A percentile compares a stretch with the other conserved stretches of the same genome.
phyloP scores from a whole-genome alignment of 2,797 vertebrate genomes.

The Synaphobranchus kaupii region DNA sequence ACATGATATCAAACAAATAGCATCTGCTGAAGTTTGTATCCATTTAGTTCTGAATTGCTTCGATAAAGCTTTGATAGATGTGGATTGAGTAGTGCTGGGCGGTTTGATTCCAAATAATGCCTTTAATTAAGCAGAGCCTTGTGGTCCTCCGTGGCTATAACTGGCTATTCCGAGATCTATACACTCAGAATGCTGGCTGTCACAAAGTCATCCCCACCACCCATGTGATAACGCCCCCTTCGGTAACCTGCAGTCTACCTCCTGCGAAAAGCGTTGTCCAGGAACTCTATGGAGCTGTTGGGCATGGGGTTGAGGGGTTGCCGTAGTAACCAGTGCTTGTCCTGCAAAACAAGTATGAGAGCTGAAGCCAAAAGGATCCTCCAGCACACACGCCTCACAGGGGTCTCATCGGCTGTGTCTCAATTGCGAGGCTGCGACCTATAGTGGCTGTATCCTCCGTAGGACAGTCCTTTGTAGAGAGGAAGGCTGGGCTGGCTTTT shows the following conservation, averaged over 20 bases:
- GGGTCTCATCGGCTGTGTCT: too few relatives aligned
- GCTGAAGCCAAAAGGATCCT: background rate
- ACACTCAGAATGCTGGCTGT: background rate
- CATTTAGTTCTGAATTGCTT: background rate
- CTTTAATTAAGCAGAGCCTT: background rate
- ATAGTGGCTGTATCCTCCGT: too few relatives aligned
- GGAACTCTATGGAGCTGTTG: slow-evolving; percentile 63
- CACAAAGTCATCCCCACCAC: background rate
- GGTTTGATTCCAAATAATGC: background rate
- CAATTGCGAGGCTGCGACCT: too few relatives aligned
- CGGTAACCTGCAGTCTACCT: slow-evolving; percentile 52
- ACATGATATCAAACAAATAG: background rate
- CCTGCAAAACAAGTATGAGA: slow-evolving; percentile 52
- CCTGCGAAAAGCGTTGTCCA: slow-evolving; percentile 71
- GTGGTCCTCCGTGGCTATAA: background rate
- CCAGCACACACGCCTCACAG: too few relatives aligned
- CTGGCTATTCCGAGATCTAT: background rate
- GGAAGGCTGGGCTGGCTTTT: too few relatives aligned
- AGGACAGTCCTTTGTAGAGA: too few relatives aligned
- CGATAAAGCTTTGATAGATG: background rate
- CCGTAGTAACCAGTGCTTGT: slow-evolving; percentile 81
- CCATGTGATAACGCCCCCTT: background rate
- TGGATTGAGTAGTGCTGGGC: background rate
- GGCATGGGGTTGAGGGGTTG: slow-evolving; percentile 76
- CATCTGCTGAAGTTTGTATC: background rate